Conservation (phyloP, 1,140 invertebrate genomes). For the Drepana arcuata region DNA sequence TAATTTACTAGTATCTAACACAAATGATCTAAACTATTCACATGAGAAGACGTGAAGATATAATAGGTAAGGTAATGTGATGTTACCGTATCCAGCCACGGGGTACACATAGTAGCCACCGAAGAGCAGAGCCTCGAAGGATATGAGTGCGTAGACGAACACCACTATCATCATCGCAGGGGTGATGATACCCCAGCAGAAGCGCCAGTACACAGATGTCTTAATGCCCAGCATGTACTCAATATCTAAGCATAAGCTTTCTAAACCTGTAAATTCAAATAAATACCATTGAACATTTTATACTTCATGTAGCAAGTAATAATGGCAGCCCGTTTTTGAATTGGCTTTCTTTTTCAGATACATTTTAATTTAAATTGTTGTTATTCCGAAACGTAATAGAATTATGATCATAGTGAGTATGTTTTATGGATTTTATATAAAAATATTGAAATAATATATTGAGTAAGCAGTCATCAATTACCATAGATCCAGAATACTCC, state of each 20-base stretch:
- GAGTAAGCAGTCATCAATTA: no score
- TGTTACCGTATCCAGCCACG: conserved; percentile 30
- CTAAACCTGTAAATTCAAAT: conserved; percentile 67
- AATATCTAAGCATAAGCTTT: conserved; percentile 81
- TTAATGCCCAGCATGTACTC: conserved; percentile 84
- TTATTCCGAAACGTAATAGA: no score
- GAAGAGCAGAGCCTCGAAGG: conserved; percentile 71
- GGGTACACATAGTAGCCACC: conserved; percentile 40
- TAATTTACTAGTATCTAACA: no score
- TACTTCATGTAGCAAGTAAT: neutral
- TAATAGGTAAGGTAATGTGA: no score
- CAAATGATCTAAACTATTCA: no score
- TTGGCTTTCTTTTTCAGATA: no score
- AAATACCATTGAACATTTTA: conserved; percentile 1
- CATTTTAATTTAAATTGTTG: no score
- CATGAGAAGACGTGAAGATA: no score
- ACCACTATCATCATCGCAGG: conserved; percentile 81
- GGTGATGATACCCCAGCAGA: conserved; percentile 85
- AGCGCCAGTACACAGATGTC: conserved; percentile 82
- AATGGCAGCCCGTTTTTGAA: no score
- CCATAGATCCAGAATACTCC: conserved; percentile 86
- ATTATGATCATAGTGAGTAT: no score
- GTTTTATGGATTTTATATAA: no score
- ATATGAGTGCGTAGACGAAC: conserved; percentile 76
- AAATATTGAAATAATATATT: no score